Base-by-base conservation (phyloP, 1,140 invertebrate genomes). In the Drosophila mauritiana region DNA sequence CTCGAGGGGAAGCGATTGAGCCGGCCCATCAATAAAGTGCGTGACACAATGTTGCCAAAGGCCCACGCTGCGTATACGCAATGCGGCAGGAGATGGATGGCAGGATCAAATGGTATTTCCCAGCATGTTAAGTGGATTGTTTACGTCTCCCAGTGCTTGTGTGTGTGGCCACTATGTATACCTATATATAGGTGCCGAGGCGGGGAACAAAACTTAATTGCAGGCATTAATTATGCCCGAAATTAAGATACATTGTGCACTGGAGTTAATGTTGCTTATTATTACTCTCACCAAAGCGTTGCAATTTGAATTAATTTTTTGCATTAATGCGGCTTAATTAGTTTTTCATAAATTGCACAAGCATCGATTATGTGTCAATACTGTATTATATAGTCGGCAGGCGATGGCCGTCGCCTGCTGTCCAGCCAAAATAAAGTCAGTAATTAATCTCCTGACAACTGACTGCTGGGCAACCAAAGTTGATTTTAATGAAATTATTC, bases 91-190 rank as follows among this genome's bases (percentile, higher is more conserved):
- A 89, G 85, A 88, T 88, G 86, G 84, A 89, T 89, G 68, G 69
- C 80, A 62, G 84, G 77, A 89, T 89, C 84, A 89, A 88, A 88
- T 88, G 80, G 65, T 84, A 89, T 89, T 78, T 78, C 77, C 63
- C 77, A 70, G 80, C 77, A 80, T 78, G 84, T 89, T 89, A 89
- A 89, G 84, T 89, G 77, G 65, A 80, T 76, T 89, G 84, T 74
- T 80, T 84, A 72, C 77, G 84, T 78, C 55, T 62, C 58, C 51
- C 54, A 20, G 65, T 48, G 39, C 27, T 8, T 2, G 55, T 37
- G 46, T 27, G 8, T 37, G 34, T 34, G 39, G 37, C 27, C 54
- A n/a, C 22, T n/a, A 25, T 48, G 15, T 48, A 49, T 39, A n/a
- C 53, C 48, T 40, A n/a, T 20, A 48, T 62, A 62, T 61, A 31